Conservation (phyloP, 2,113 vertebrate genomes). For the Psilopsiagon aurifrons region DNA sequence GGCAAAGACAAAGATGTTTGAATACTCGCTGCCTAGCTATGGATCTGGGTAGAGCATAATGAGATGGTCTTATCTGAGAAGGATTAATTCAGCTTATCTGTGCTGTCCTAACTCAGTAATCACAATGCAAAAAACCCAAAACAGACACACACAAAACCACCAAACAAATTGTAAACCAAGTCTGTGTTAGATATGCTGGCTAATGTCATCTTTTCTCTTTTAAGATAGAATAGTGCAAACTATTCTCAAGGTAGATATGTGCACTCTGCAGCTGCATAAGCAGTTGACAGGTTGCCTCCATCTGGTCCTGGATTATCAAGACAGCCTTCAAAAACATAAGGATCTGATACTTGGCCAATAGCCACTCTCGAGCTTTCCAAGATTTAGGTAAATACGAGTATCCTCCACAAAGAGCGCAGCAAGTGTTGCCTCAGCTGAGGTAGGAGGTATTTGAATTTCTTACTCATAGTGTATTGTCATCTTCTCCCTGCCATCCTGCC, state of each 20-base stretch:
- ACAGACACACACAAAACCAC: neutral
- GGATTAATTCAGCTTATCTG: neutral
- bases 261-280: neutral
- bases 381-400: constrained; percentile 21
- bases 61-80: neutral
- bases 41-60: neutral
- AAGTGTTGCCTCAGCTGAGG: constrained; percentile 1
- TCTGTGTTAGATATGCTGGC: neutral
- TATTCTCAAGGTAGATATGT: neutral
- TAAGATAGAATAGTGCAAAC: neutral
- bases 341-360: neutral
- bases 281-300: neutral
- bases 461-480: constrained; percentile 61
- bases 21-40: neutral
- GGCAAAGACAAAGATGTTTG: neutral
- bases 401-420: neutral
- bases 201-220: neutral
- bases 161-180: neutral
- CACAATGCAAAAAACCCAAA: neutral
- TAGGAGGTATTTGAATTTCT: constrained; percentile 66
- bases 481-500: constrained; percentile 45
- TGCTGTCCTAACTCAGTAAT: neutral
- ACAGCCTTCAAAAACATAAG: neutral
- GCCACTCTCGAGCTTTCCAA: neutral
- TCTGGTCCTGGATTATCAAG: neutral